Percentiles rank a stretch among this genome's conserved stretches.
Evolutionary conservation across 2,113 vertebrate species (phyloP).

Genomic region (Rutilus rutilus): DNA sequence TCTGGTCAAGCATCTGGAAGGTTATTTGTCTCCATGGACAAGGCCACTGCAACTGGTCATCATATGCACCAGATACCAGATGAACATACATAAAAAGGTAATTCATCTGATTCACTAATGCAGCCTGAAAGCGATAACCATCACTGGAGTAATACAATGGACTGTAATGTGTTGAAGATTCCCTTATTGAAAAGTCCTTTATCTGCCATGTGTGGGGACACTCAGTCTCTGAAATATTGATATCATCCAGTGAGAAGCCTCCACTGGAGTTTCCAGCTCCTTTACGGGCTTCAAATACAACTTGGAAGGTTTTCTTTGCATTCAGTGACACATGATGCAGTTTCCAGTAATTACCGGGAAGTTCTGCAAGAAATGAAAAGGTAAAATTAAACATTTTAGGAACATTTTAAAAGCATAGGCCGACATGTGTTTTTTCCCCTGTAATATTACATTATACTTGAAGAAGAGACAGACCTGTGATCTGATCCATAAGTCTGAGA

Average conservation of each 20-base stretch:
- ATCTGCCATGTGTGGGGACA: conserved; percentile 72
- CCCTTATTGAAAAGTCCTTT: too few species aligned
- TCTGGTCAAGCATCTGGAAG: too few species aligned
- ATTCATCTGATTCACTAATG: too few species aligned
- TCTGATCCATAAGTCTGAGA: conserved; percentile 65
- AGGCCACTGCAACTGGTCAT: too few species aligned
- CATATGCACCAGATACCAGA: too few species aligned
- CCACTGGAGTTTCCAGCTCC: conserved; percentile 73
- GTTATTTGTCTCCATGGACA: too few species aligned
- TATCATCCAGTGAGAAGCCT: conserved; percentile 86
- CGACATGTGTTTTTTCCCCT: fast-evolving
- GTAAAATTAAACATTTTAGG: not conserved
- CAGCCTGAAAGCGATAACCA: too few species aligned
- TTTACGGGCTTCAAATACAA: conserved; percentile 78
- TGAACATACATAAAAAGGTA: too few species aligned
- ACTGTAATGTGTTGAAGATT: too few species aligned
- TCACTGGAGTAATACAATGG: too few species aligned
- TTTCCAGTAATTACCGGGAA: conserved; percentile 75
- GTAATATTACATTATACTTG: not conserved
- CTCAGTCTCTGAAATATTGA: conserved; percentile 84
- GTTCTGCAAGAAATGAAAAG: conserved; percentile 34
- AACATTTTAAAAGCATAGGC: not conserved
- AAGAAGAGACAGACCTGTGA: conserved; percentile 70
- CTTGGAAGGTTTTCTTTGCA: conserved; percentile 67
- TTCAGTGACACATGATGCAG: conserved; percentile 71